Base-by-base conservation (phyloP, 1,140 invertebrate genomes). In the Himalopsyche phryganea region DNA sequence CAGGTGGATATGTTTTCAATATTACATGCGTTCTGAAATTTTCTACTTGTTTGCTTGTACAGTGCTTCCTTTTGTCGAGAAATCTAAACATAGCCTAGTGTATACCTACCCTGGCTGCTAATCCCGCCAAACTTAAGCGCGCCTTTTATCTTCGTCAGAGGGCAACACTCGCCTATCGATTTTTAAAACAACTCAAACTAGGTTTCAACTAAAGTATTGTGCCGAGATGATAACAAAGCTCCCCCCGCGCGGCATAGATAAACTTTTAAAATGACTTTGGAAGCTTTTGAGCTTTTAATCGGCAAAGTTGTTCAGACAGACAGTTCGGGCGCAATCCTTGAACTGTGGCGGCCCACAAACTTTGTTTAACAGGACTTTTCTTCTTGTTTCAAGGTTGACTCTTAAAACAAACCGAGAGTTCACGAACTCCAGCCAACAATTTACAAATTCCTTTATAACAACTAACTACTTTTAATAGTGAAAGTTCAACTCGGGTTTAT, bases 281-380 rank as follows among this genome's bases (percentile, higher is more conserved):
- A 77, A 78, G 75, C 75, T 77, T 76, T 78, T 78, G 76, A 78
- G 76, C 76, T 77, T 78, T 78, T 78, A 78, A 78, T 78, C 76
- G 76, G 75, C 73, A 74, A 78, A 78, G 76, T 78, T 78, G 74
- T 76, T 74, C 74, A 76, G 75, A 75, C 75, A 78, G 76, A 77
- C 75, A 76, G 74, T 76, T 76, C 72, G 74, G 75, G 73, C 67
- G 74, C 75, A 77, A 77, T 78, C 75, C 75, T 77, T 77, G 74
- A 77, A 77, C 75, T 75, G 75, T 74, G 76, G 76, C 75, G 74
- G 76, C 74, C 75, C 75, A 74, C 75, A 77, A 78, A 77, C 75
- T 78, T 78, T 78, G 75, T 78, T 78, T 77, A 77, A 77, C 76
- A 77, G 75, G 76, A 78, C 76, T 78, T 78, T 77, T 77, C 74